Evolutionary conservation across 2,113 vertebrate genomes (phyloP).

Genomic region (Lepus timidus): DNA sequence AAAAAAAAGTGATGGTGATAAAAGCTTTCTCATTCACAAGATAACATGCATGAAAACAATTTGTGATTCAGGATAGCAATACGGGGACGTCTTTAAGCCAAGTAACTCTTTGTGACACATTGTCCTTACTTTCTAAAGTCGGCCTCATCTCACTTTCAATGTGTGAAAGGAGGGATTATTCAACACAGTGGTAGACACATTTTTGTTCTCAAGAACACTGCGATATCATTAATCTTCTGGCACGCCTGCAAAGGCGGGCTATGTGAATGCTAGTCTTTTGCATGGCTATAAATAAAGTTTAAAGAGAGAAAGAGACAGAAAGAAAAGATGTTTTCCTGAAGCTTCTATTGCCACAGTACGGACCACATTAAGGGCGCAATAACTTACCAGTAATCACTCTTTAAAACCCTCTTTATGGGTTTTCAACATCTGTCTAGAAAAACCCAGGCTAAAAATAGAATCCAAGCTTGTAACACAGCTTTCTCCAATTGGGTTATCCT

Average conservation of each 20-base stretch:
- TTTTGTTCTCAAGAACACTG: constrained; percentile 88
- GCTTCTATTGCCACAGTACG: constrained; percentile 75
- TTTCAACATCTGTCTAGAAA: constrained; percentile 84
- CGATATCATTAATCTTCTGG: constrained; percentile 89
- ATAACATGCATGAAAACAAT: constrained; percentile 76
- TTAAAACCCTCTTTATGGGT: constrained; percentile 77
- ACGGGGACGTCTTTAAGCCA: constrained; percentile 74
- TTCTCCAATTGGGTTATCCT: constrained; percentile 74
- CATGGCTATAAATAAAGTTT: constrained; percentile 89
- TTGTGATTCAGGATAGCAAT: constrained; percentile 77
- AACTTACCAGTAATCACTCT: constrained; percentile 82
- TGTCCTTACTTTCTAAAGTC: constrained; percentile 79
- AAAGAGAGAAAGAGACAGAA: constrained; percentile 86
- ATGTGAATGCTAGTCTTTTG: constrained; percentile 88
- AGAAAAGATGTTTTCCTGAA: constrained; percentile 82
- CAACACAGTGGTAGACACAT: constrained; percentile 85
- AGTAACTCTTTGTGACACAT: constrained; percentile 68
- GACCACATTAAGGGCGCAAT: constrained; percentile 78
- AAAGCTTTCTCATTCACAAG: constrained; percentile 74
- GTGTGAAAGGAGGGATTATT: constrained; percentile 86
- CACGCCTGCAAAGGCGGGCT: constrained; percentile 84
- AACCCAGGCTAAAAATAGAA: constrained; percentile 76
- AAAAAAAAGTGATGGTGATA: constrained; percentile 75
- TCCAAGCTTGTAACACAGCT: constrained; percentile 65
- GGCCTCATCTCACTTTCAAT: constrained; percentile 83